Evolutionary conservation across 2,888 invertebrate species (phyloP).

Genomic region (Lasioglossum calceatum): DNA sequence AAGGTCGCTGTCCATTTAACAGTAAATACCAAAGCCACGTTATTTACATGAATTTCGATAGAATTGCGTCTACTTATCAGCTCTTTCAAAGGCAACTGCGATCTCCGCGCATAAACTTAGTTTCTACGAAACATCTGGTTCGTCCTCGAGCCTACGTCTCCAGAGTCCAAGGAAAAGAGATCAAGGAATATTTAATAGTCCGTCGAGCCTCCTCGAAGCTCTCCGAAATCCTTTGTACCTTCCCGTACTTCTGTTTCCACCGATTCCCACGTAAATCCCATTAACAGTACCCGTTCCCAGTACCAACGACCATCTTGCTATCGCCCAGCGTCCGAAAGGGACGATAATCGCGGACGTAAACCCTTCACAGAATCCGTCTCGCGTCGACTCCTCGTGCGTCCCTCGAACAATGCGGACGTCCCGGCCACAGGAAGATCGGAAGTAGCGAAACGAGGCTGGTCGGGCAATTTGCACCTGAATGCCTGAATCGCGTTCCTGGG

Average conservation of each 20-base stretch:
- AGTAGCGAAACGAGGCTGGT: constrained; percentile 60
- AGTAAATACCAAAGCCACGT: too few species aligned
- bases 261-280: constrained; percentile 7
- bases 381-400: neutral
- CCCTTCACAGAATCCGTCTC: constrained; percentile 3
- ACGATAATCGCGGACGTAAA: constrained; percentile 16
- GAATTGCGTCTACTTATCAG: neutral
- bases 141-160: neutral
- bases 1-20: too few species aligned
- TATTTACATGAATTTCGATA: too few species aligned
- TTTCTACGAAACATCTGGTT: neutral
- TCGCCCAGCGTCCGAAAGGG: neutral
- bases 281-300: neutral
- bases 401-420: constrained; percentile 9
- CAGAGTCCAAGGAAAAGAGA: neutral
- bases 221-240: neutral
- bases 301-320: neutral
- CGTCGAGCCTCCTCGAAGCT: neutral
- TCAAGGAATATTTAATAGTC: neutral
- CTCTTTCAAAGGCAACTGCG: neutral
- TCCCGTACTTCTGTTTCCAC: neutral
- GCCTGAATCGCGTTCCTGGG: constrained; percentile 30
- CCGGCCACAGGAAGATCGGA: constrained; percentile 50
- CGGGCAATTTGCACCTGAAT: constrained; percentile 70
- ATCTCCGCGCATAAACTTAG: neutral